Evolutionary conservation across 2,888 invertebrate genomes (phyloP), one percentile per base, ranked within the genome.

Genomic region (Drosophila mimetica): DNA sequence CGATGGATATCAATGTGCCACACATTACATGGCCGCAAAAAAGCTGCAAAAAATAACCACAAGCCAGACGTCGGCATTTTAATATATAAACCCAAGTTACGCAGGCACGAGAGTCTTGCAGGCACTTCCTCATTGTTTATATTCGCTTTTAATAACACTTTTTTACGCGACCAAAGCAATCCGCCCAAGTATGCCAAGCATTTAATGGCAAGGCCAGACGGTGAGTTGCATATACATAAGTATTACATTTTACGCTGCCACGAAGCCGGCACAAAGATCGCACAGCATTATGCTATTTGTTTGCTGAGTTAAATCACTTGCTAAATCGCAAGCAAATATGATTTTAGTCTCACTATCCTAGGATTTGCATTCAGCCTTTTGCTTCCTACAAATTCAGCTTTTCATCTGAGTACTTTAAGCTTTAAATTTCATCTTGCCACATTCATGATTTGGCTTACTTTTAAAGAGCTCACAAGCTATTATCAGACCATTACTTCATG

Each of bases 111-210:
- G 64, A 20, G 65, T 64, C 39, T 34, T 47, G 39, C 41, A 18
- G 46, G 64, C 39, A 52, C 54, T 70, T 46, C n/a, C 37, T 48
- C 71, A 70, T 70, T 70, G 58, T 71, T 82, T 85, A 76, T 76
- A 63, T 58, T 64, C 42, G 79, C 79, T 85, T 85, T 81, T 81
- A 85, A 85, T 79, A 81, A 85, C 77, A 79, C 67, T 79, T 81
- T 53, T 74, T 82, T 74, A 78, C 76, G 32, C 47, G 50, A 42
- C 37, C 57, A 48, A 58, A 64, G 58, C 61, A 75, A 66, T 65
- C 64, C 55, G 52, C 44, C 34, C 52, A 52, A 75, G 73, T 60
- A 71, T 81, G 74, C 63, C 71, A 54, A 69, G 53, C 57, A 75
- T 83, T 83, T 82, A 86, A 79, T 69, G 86, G 63, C 57, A 54